A percentile compares a stretch with the other conserved stretches of the same genome.
Evolutionary conservation across 2,113 vertebrate species (phyloP).

Genomic region (Trichechus manatus): DNA sequence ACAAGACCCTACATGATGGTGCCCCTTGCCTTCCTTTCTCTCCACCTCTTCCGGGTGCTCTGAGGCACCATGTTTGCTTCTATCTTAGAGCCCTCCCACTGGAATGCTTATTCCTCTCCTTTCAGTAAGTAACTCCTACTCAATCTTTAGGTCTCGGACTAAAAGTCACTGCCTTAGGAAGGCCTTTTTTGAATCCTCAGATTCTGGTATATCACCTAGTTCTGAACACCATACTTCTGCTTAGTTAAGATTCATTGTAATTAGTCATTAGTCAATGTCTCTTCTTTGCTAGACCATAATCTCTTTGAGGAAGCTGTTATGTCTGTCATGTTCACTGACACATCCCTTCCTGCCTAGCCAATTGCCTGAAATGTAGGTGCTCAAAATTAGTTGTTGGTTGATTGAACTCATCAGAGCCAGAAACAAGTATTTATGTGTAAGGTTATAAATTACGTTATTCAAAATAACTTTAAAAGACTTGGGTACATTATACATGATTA

Average conservation of each 20-base stretch:
- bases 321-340: not conserved
- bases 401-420: not conserved
- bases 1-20: not conserved
- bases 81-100: not conserved
- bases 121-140: conserved; percentile 8
- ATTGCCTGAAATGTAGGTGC: not conserved
- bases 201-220: not conserved
- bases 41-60: not conserved
- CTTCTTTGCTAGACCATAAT: conserved; percentile 10
- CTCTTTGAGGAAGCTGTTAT: not conserved
- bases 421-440: conserved; percentile 2
- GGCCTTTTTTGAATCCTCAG: not conserved
- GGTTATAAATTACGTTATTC: conserved; percentile 20
- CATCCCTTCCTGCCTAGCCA: not conserved
- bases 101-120: not conserved
- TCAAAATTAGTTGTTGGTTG: conserved; percentile 14
- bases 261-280: conserved; percentile 31
- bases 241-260: not conserved
- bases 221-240: conserved; percentile 29
- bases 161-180: conserved; percentile 11
- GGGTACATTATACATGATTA: not conserved
- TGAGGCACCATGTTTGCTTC: not conserved
- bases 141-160: not conserved
- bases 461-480: not conserved
- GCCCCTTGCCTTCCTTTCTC: not conserved